A percentile compares a stretch with the other conserved stretches of the same genome.
Conservation (phyloP, 2,113 vertebrate species). For the Empidonax traillii region DNA sequence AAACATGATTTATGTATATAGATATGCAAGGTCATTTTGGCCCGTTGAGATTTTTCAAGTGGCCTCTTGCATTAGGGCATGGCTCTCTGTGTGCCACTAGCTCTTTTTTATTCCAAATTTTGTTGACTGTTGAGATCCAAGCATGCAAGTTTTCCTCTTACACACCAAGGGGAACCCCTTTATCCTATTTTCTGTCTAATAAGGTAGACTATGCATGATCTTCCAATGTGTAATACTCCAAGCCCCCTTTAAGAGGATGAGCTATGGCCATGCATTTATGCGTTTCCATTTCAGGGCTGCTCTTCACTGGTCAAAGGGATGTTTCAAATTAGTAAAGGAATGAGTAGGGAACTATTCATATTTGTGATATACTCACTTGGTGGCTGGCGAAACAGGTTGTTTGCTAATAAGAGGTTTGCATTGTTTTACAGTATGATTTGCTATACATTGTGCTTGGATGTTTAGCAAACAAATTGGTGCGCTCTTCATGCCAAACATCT, state of each 20-base stretch:
- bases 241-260: background rate
- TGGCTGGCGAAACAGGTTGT: background rate
- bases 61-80: background rate
- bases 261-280: background rate
- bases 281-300: background rate
- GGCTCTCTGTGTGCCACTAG: background rate
- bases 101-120: background rate
- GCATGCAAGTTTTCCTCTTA: background rate
- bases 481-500: conserved; percentile 38
- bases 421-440: conserved; percentile 7
- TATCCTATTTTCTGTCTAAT: background rate
- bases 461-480: conserved; percentile 8
- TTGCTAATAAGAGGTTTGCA: conserved; percentile 32
- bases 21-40: background rate
- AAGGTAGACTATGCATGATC: background rate
- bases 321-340: conserved; percentile 36
- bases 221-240: background rate
- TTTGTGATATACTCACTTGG: conserved; percentile 58
- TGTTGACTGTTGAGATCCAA: background rate
- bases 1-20: background rate
- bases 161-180: background rate
- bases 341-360: background rate
- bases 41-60: background rate
- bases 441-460: background rate
- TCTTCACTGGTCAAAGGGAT: background rate